Percentiles rank a stretch among this genome's conserved stretches.
phyloP scores from a whole-genome alignment of 2,888 invertebrate genomes.

The Eueremaeus valkanovi region DNA sequence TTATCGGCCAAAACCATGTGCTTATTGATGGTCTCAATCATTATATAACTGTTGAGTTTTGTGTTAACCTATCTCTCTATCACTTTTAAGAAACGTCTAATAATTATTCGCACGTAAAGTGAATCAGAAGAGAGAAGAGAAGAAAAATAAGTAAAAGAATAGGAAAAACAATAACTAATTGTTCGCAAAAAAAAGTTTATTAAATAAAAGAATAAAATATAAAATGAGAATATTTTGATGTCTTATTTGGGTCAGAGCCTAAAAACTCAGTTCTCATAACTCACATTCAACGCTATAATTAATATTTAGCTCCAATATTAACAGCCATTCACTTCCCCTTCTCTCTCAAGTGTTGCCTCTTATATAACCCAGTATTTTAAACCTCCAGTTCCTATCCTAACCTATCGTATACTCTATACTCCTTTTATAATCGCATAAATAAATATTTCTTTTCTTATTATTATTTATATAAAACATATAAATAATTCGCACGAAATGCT shows the following conservation, averaged over 20 bases:
- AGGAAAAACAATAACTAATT: conserved; percentile 4
- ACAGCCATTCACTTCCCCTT: conserved; percentile 13
- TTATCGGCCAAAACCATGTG: no score
- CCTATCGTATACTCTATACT: no score
- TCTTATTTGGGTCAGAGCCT: background rate
- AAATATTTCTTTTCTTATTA: background rate
- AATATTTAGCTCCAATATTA: background rate
- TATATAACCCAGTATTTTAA: no score
- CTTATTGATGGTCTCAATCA: no score
- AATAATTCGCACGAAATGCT: background rate
- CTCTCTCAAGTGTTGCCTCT: no score
- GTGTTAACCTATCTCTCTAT: conserved; percentile 14
- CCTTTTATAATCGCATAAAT: background rate
- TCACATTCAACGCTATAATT: conserved; percentile 14
- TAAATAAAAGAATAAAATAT: background rate
- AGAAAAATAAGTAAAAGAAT: background rate
- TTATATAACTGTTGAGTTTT: background rate
- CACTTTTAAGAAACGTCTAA: background rate
- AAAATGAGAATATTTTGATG: background rate
- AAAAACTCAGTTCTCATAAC: conserved; percentile 12
- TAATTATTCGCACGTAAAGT: background rate
- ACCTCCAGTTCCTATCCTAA: background rate
- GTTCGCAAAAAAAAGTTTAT: no score
- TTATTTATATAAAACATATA: background rate
- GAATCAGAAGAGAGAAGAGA: no score